phyloP scores from a whole-genome alignment of 2,888 invertebrate genomes.

The Lycaena phlaeas region DNA sequence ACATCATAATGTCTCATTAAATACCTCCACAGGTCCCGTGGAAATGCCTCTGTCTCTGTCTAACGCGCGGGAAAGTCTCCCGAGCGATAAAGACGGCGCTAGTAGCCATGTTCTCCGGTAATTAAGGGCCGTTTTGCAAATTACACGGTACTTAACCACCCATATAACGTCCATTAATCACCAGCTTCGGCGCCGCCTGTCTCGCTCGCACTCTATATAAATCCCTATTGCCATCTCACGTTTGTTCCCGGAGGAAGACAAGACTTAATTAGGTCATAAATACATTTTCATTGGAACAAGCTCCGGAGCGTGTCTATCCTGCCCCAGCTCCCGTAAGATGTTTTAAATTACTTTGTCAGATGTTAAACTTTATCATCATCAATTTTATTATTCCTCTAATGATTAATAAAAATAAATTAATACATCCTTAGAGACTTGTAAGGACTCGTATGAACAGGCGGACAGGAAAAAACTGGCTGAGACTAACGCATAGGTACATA shows the following conservation, averaged over 20 bases:
- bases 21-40: constrained; percentile 47
- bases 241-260: constrained; percentile 45
- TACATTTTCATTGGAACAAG: constrained; percentile 65
- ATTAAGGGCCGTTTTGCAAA: constrained; percentile 84
- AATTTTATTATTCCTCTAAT: no score
- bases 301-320: constrained; percentile 20
- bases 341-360: constrained; percentile 9
- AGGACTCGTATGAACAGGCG: no score
- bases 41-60: constrained; percentile 44
- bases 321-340: no score
- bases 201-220: constrained; percentile 33
- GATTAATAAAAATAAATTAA: no score
- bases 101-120: constrained; percentile 68
- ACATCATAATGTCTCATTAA: constrained; percentile 72
- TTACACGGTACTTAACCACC: constrained; percentile 83
- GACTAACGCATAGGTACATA: no score
- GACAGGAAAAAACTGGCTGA: no score
- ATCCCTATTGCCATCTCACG: constrained; percentile 29
- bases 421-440: no score
- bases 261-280: constrained; percentile 72
- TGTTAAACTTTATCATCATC: no score
- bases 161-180: constrained; percentile 80
- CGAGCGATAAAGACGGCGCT: constrained; percentile 48
- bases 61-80: constrained; percentile 22
- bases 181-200: constrained; percentile 40